Conservation (phyloP, 2,888 invertebrate genomes). For the Andricus quercusramuli region DNA sequence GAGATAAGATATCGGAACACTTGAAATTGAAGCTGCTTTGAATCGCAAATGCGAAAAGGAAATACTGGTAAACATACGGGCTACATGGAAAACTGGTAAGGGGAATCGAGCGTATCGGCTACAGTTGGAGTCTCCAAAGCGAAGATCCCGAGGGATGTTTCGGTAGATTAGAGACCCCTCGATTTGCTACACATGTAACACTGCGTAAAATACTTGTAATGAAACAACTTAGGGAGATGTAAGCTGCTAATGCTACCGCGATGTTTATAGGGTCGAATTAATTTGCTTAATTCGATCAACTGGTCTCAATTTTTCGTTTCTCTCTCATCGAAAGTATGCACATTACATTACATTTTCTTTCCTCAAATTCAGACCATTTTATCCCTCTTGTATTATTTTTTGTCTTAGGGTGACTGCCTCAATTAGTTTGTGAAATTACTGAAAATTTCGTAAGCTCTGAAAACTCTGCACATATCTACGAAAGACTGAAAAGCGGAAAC, state of each 20-base stretch:
- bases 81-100: slow-evolving; percentile 22
- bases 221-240: slow-evolving; percentile 68
- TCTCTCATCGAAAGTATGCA: not conserved
- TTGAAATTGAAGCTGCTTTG: slow-evolving; percentile 1
- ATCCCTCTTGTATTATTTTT: too few relatives aligned
- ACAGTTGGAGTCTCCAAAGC: slow-evolving; percentile 43
- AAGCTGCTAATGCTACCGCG: slow-evolving; percentile 73
- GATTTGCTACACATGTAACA: slow-evolving; percentile 70
- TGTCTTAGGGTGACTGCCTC: too few relatives aligned
- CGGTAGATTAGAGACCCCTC: slow-evolving; percentile 77
- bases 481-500: too few relatives aligned
- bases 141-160: slow-evolving; percentile 68
- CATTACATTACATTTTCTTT: not conserved
- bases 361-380: too few relatives aligned
- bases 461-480: too few relatives aligned
- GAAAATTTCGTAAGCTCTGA: too few relatives aligned
- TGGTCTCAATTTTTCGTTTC: slow-evolving; percentile 39
- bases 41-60: slow-evolving; percentile 16
- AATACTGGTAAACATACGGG: slow-evolving; percentile 15
- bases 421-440: too few relatives aligned
- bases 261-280: slow-evolving; percentile 77
- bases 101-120: slow-evolving; percentile 35
- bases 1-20: not conserved
- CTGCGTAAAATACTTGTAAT: slow-evolving; percentile 78
- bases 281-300: slow-evolving; percentile 75